Evolutionary conservation across 2,797 vertebrate species (phyloP), one percentile per base, ranked within the genome.

Genomic region (Scyliorhinus canicula): DNA sequence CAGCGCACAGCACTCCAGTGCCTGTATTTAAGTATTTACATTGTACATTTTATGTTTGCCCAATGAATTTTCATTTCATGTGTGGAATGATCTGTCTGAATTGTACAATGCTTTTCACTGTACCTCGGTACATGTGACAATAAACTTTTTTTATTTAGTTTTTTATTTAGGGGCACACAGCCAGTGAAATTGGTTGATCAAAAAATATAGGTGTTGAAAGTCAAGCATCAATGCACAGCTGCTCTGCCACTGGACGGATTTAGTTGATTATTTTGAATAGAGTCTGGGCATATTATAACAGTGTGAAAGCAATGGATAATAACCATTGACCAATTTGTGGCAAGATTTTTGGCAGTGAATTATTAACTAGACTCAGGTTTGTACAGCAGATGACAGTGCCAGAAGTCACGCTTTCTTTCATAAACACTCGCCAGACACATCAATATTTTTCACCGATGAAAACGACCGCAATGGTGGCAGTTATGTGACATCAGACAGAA

Each of bases 141-240:
- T n/a, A n/a, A n/a, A n/a, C n/a, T n/a, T n/a, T n/a, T n/a, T n/a
- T n/a, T n/a, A n/a, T n/a, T n/a, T n/a, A 50, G 91, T 47, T 93
- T 93, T 93, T 65, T 47, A 65, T 69, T 50, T 24, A 67, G 91
- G 67, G 91, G 26, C 65, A 47, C 9, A 93, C 1, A 71, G 40
- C 40, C 50, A 93, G 63, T 16, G 91, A 69, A 93, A 69, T 26
- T 50, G 44, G 67, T 69, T 93, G 63, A 69, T 71, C 65, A 28
- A 93, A 35, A 93, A 93, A 69, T 24, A 93, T 50, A 69, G 65
- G 47, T 67, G 90, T 65, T 93, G 63, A 21, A 35, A 93, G 26
- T 24, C 21, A 11, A 69, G 44, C 5, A 71, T 69, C 26, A 93
- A 26, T 71, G 31, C n/a, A 47, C 47, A 35, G 4, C 26, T 71